Percentiles rank a stretch among this genome's conserved stretches.
phyloP scores from a whole-genome alignment of 2,888 invertebrate genomes.

The Teleiodes luculella region DNA sequence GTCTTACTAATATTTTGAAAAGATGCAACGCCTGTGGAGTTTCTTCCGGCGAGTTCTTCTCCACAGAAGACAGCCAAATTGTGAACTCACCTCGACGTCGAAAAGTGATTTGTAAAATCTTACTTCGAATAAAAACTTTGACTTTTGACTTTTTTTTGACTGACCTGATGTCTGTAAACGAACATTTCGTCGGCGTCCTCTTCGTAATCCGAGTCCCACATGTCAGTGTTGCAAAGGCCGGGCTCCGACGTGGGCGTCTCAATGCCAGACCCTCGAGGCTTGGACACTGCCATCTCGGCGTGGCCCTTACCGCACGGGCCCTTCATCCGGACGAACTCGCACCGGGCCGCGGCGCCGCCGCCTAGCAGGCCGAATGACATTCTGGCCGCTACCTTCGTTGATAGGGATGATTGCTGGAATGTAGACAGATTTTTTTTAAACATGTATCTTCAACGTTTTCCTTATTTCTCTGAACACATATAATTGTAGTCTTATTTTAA shows the following conservation, averaged over 20 bases:
- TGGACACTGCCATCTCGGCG: conserved; percentile 98
- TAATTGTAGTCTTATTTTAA: no score
- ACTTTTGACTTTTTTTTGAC: neutral
- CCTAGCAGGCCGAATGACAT: conserved; percentile 96
- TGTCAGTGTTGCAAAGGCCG: conserved; percentile 89
- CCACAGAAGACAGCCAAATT: no score
- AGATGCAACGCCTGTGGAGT: no score
- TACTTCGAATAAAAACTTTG: no score
- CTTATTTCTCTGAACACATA: neutral
- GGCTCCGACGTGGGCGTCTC: conserved; percentile 97
- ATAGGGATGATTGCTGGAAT: conserved; percentile 90
- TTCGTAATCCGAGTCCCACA: conserved; percentile 94
- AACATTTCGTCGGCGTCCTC: conserved; percentile 92
- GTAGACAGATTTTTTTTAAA: neutral
- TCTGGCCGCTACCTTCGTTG: conserved; percentile 95
- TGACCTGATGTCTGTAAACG: conserved; percentile 86
- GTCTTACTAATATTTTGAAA: no score
- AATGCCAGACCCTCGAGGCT: conserved; percentile 93
- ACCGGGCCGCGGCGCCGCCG: conserved; percentile 86
- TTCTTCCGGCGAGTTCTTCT: no score
- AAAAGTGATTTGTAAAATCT: no score
- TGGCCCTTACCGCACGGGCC: conserved; percentile 96
- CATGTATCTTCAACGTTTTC: neutral
- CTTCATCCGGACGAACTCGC: conserved; percentile 99
- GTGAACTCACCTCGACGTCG: no score